Evolutionary conservation across 1,140 invertebrate genomes (phyloP), one percentile per base, ranked within the genome.

Genomic region (Magallana angulata): DNA sequence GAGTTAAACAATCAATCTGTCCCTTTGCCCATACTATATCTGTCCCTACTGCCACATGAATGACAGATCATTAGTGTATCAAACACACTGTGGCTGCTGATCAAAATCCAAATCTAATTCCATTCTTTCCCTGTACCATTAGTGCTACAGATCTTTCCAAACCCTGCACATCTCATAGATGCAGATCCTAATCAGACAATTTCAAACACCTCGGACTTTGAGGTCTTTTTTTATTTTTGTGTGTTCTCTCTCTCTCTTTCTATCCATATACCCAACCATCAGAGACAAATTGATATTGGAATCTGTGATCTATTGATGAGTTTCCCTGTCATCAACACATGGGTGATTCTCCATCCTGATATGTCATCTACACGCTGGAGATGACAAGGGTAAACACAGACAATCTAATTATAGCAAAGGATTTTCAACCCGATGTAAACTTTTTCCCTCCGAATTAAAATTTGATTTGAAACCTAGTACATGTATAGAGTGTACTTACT

Each of bases 41-140:
- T 76, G 68, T 76, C 68, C 68, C 18, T 30, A 8, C 68, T 36
- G 68, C 36, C 24, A 18, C 68, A 76, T 24, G 68, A 76, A 30
- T 76, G 68, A 76, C 68, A 76, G 18, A 76, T 76, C 68, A 71
- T 71, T 30, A 76, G 18, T 76, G 24, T 76, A 36, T 76, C 68
- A 36, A 76, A 76, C 24, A 76, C 68, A 30, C 11, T 30, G 18
- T 30, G 36, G 24, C 68, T 76, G 68, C 68, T 76, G 68, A 76
- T 76, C 12, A 76, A 76, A 76, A 76, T 76, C 68, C 24, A 76
- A 76, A 76, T 76, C 68, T 76, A 76, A 76, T 76, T 76, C 18
- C 18, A 76, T 36, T 76, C 68, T 76, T 30, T 76, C 11, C 18
- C 24, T 76, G 68, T 30, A 48, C 68, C 30, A 36, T 76, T 76